Percentiles rank a stretch among this genome's conserved stretches.
phyloP scores from a whole-genome alignment of 2,113 vertebrate species.

The Grammomys surdaster region DNA sequence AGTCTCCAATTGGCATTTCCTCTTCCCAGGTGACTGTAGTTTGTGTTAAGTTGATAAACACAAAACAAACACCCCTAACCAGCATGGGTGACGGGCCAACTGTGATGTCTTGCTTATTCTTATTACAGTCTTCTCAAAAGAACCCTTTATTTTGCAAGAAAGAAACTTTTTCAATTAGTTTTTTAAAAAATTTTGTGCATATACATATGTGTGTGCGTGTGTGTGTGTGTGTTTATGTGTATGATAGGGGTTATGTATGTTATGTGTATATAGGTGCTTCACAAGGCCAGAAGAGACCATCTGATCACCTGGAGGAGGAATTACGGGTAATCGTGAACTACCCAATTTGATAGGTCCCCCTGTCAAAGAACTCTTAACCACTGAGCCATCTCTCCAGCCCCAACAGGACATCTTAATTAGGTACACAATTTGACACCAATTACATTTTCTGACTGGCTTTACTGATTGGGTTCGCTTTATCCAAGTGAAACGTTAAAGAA shows the following conservation, averaged over 20 bases:
- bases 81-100: background rate
- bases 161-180: background rate
- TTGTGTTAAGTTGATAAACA: background rate
- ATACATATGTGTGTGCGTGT: background rate
- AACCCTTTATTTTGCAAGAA: background rate
- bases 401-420: background rate
- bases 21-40: background rate
- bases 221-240: background rate
- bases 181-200: background rate
- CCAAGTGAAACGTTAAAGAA: background rate
- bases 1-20: background rate
- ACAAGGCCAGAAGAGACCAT: background rate
- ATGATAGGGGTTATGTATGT: background rate
- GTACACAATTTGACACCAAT: background rate
- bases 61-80: background rate
- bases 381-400: background rate
- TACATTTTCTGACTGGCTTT: background rate
- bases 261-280: background rate
- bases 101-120: background rate
- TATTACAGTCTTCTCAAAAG: background rate
- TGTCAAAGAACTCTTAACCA: background rate
- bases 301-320: background rate
- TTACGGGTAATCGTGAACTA: background rate
- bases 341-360: no score
- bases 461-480: background rate